phyloP scores from a whole-genome alignment of 2,888 invertebrate species.

The Molanna angustata region DNA sequence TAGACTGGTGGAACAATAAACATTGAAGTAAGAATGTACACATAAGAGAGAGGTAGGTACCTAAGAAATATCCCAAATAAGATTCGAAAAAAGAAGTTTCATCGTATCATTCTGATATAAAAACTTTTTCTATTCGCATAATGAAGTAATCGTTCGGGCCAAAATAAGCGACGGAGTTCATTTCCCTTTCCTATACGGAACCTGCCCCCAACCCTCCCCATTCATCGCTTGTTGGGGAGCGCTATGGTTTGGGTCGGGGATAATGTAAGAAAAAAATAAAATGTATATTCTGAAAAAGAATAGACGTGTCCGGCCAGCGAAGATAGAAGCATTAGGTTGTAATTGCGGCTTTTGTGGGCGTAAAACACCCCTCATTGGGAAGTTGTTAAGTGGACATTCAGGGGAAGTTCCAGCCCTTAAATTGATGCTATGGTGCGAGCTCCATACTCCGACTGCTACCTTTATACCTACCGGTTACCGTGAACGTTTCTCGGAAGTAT shows the following conservation, averaged over 20 bases:
- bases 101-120: constrained; percentile 7
- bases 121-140: constrained; percentile 19
- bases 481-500: too few relatives aligned
- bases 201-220: neutral
- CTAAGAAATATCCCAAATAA: neutral
- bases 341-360: constrained; percentile 30
- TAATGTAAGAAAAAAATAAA: constrained; percentile 10
- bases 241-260: constrained; percentile 2
- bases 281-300: too few relatives aligned
- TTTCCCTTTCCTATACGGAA: constrained; percentile 3
- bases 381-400: constrained; percentile 31
- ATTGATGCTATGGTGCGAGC: too few relatives aligned
- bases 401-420: constrained; percentile 7
- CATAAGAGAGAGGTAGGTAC: neutral
- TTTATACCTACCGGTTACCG: too few relatives aligned
- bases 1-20: too few relatives aligned
- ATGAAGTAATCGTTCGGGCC: constrained; percentile 16
- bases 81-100: neutral
- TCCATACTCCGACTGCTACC: too few relatives aligned
- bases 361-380: constrained; percentile 21
- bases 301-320: constrained; percentile 26
- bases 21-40: too few relatives aligned
- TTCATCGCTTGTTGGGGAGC: too few relatives aligned
- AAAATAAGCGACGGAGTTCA: constrained; percentile 10
- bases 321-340: constrained; percentile 33